Percentiles rank a stretch among this genome's conserved stretches.
Evolutionary conservation across 2,113 vertebrate genomes (phyloP).

Genomic region (Montifringilla adamsi): DNA sequence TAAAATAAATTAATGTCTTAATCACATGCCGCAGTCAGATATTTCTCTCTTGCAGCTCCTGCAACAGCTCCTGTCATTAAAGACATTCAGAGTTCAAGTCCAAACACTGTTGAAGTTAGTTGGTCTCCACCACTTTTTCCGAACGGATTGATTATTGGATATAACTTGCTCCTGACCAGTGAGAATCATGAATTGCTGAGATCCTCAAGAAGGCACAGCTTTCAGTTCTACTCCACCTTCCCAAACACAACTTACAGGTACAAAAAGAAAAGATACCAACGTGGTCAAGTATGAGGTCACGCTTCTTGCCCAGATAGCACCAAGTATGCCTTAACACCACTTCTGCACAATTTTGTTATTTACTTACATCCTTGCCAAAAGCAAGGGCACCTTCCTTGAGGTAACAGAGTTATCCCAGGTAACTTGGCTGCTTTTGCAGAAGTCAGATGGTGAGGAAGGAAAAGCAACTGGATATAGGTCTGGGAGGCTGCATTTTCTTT

Average conservation of each 20-base stretch:
- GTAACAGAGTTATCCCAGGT: not conserved
- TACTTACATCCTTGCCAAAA: not conserved
- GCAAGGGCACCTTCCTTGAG: not conserved
- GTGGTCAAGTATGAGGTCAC: not conserved
- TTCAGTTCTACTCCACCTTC: conserved; percentile 76
- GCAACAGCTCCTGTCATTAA: conserved; percentile 65
- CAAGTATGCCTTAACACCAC: not conserved
- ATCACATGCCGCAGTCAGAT: not conserved
- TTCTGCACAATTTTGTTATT: not conserved
- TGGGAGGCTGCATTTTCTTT: not conserved
- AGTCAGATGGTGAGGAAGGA: not conserved
- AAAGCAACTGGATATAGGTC: not conserved
- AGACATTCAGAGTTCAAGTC: conserved; percentile 68
- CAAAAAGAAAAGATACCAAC: not conserved
- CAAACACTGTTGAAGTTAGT: conserved; percentile 75
- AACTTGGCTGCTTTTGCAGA: not conserved
- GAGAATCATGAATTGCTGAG: conserved; percentile 50
- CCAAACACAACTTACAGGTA: conserved; percentile 78
- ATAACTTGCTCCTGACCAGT: conserved; percentile 74
- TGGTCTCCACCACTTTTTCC: conserved; percentile 77
- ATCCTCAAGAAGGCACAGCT: conserved; percentile 69
- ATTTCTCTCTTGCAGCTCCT: conserved; percentile 67
- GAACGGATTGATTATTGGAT: conserved; percentile 74
- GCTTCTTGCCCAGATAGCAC: not conserved
- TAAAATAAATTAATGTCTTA: not conserved